Evolutionary conservation across 2,888 invertebrate species (phyloP).

Genomic region (Drosophila neonasuta): DNA sequence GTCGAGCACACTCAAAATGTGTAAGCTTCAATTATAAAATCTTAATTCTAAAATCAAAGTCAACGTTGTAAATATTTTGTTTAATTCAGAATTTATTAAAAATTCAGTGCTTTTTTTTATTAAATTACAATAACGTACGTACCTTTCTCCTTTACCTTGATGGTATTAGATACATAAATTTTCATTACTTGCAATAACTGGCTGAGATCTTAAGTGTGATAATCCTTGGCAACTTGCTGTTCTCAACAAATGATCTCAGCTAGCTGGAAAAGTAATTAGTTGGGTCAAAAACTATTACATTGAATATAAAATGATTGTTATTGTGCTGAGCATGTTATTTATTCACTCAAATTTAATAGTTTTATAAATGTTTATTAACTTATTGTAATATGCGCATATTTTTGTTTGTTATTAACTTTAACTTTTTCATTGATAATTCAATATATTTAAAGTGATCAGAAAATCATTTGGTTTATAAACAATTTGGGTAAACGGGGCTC

Average conservation of each 20-base stretch:
- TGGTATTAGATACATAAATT: neutral
- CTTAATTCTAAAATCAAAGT: constrained; percentile 1
- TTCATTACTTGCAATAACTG: neutral
- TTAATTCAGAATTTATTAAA: constrained; percentile 18
- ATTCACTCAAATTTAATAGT: constrained; percentile 38
- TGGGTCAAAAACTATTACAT: constrained; percentile 20
- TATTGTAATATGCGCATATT: constrained; percentile 57
- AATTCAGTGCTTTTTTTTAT: neutral
- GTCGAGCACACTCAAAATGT: too few relatives aligned
- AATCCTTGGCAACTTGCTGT: constrained; percentile 1
- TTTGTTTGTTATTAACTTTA: constrained; percentile 30
- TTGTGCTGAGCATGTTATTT: constrained; percentile 47
- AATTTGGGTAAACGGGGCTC: constrained; percentile 11
- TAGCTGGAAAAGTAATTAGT: constrained; percentile 38
- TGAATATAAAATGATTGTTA: constrained; percentile 31
- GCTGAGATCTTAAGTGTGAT: neutral
- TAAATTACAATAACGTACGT: constrained; percentile 6
- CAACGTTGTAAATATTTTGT: neutral
- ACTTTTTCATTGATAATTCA: constrained; percentile 33
- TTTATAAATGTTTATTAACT: constrained; percentile 51
- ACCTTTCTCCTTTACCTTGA: neutral
- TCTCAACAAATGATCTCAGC: constrained; percentile 6
- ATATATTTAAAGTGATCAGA: constrained; percentile 35
- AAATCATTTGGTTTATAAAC: constrained; percentile 45
- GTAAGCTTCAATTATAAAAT: neutral